Conservation (phyloP, 2,113 vertebrate species). For the Leptosomus discolor region DNA sequence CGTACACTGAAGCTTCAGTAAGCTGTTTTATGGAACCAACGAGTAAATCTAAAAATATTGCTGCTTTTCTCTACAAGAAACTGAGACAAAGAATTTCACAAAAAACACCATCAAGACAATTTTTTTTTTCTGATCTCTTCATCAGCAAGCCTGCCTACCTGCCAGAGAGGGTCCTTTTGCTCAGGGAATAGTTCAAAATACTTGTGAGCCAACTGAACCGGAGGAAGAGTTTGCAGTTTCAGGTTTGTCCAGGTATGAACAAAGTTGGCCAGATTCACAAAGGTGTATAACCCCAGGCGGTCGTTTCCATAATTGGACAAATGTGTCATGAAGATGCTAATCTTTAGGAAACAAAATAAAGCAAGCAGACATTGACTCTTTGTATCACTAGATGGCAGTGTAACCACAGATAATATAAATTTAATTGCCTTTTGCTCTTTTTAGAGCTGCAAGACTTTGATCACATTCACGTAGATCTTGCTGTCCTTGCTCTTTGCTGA, state of each 20-base stretch:
- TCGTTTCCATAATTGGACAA: constrained; percentile 93
- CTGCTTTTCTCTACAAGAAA: not conserved
- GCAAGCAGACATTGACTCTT: not conserved
- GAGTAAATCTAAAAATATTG: not conserved
- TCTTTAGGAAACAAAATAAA: constrained; percentile 65
- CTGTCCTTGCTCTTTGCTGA: not conserved
- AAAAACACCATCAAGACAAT: not conserved
- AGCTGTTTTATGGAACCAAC: not conserved
- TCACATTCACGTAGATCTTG: not conserved
- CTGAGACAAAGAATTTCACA: not conserved
- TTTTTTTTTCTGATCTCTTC: not conserved
- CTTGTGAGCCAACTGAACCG: constrained; percentile 86
- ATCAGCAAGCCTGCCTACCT: constrained; percentile 75
- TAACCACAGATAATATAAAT: not conserved
- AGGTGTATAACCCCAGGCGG: constrained; percentile 91
- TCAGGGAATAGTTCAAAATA: constrained; percentile 95
- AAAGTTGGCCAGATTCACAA: constrained; percentile 92
- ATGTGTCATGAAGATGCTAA: constrained; percentile 98
- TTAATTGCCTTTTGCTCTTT: not conserved
- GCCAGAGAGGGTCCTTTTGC: constrained; percentile 93
- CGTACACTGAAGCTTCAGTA: not conserved
- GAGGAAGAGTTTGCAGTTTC: constrained; percentile 89
- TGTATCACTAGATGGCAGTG: constrained; percentile 60
- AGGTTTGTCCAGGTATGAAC: constrained; percentile 92
- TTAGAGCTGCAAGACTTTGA: not conserved